phyloP scores from a whole-genome alignment of 2,113 vertebrate genomes.

The Glareola pratincola region DNA sequence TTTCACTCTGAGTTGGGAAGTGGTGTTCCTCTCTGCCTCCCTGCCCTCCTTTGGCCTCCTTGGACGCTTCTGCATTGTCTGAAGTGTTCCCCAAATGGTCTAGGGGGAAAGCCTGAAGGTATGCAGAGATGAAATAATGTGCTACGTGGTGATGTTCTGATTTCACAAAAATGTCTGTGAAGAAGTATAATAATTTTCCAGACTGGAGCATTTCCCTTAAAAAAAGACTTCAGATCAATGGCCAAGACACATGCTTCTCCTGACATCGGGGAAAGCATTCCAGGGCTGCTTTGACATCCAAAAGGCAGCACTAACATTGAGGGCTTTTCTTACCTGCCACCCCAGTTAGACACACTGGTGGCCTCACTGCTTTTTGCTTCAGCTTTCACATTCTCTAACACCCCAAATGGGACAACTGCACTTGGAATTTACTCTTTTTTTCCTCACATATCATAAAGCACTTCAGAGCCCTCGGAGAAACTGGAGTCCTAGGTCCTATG shows the following conservation, averaged over 20 bases:
- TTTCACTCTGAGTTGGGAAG: neutral
- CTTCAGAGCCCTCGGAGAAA: neutral
- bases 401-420: neutral
- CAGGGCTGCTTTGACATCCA: neutral
- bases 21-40: neutral
- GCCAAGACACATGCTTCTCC: neutral
- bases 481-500: neutral
- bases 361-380: neutral
- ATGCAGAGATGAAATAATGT: neutral
- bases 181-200: slow-evolving; percentile 25
- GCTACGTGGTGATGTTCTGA: neutral
- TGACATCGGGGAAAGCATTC: neutral
- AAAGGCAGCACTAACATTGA: neutral
- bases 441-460: neutral
- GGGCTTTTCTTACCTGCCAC: neutral
- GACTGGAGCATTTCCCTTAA: neutral
- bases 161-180: slow-evolving; percentile 31
- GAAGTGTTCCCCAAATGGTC: neutral
- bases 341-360: neutral
- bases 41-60: neutral
- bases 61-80: neutral
- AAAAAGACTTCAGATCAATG: neutral
- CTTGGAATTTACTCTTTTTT: neutral
- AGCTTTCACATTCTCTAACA: neutral
- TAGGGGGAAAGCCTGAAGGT: neutral